Conservation (phyloP, 2,113 vertebrate species). For the Cyanocitta stelleri region DNA sequence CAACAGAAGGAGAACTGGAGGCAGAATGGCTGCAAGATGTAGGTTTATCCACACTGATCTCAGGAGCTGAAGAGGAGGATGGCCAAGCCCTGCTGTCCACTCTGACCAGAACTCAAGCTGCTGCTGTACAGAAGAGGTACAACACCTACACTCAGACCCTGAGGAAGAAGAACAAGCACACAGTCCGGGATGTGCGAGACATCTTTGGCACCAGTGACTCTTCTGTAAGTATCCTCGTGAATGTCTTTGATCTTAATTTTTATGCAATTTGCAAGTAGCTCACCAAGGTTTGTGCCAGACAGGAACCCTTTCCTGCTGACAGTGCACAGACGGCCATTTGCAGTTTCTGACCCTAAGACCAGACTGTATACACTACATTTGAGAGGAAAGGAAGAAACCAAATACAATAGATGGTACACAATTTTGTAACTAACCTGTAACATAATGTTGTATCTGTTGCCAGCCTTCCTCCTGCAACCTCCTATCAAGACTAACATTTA, state of each 20-base stretch:
- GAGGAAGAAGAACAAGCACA: constrained; percentile 83
- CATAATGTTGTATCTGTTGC: neutral
- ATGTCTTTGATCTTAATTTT: neutral
- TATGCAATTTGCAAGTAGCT: neutral
- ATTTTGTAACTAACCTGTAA: neutral
- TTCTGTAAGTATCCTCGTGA: constrained; percentile 65
- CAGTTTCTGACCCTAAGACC: neutral
- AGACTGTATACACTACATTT: neutral
- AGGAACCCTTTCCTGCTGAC: neutral
- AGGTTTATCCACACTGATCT: constrained; percentile 86
- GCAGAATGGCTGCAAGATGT: constrained; percentile 93
- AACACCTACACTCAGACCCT: constrained; percentile 91
- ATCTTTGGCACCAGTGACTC: constrained; percentile 79
- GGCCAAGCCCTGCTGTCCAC: constrained; percentile 89
- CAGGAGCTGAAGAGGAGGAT: constrained; percentile 72
- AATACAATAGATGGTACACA: neutral
- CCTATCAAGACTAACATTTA: neutral
- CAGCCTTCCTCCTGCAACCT: neutral
- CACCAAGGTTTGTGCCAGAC: neutral
- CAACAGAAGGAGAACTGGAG: constrained; percentile 86
- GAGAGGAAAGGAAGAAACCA: neutral
- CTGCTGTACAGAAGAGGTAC: constrained; percentile 86
- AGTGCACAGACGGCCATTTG: neutral
- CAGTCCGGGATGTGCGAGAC: constrained; percentile 86
- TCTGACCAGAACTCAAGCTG: constrained; percentile 86